Percentiles rank a stretch among this genome's conserved stretches.
These are phyloP conservation scores for Ostrea denselamellosa DNA, from an alignment of 1,140 invertebrate species.

Conservation along the genomic window DNA sequence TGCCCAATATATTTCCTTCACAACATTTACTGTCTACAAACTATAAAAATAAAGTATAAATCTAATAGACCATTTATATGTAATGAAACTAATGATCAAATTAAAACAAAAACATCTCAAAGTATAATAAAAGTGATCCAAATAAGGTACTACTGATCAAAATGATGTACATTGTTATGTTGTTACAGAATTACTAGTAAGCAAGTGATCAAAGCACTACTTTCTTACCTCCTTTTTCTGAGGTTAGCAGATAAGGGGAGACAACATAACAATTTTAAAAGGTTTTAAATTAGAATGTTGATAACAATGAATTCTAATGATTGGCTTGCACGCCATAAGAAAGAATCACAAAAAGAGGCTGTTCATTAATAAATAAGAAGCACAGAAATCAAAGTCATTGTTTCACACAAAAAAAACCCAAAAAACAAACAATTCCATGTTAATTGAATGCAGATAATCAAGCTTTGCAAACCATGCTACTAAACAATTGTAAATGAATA, in stretches of 20 bases:
- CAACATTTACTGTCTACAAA: too few relatives aligned
- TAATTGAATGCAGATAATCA: conserved; percentile 12
- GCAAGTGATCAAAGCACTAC: conserved; percentile 8
- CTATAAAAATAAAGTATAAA: too few relatives aligned
- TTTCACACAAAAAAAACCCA: not conserved
- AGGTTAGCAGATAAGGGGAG: conserved; percentile 27
- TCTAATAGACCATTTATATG: too few relatives aligned
- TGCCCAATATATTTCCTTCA: too few relatives aligned
- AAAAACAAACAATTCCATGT: conserved; percentile 15
- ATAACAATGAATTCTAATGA: conserved; percentile 27
- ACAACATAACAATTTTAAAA: conserved; percentile 16
- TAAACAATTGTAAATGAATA: conserved; percentile 23
- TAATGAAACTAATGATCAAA: too few relatives aligned
- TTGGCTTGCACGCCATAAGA: not conserved
- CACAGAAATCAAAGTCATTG: conserved; percentile 13
- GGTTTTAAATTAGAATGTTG: not conserved
- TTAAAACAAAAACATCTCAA: too few relatives aligned
- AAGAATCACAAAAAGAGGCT: not conserved
- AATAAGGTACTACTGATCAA: too few relatives aligned
- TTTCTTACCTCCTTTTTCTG: conserved; percentile 37
- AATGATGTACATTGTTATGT: too few relatives aligned
- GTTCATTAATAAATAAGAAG: not conserved
- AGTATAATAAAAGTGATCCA: too few relatives aligned
- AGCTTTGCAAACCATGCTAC: not conserved
- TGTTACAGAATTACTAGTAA: not conserved